Base-by-base conservation (phyloP, 2,888 invertebrate genomes). In the Rosalia funebris region DNA sequence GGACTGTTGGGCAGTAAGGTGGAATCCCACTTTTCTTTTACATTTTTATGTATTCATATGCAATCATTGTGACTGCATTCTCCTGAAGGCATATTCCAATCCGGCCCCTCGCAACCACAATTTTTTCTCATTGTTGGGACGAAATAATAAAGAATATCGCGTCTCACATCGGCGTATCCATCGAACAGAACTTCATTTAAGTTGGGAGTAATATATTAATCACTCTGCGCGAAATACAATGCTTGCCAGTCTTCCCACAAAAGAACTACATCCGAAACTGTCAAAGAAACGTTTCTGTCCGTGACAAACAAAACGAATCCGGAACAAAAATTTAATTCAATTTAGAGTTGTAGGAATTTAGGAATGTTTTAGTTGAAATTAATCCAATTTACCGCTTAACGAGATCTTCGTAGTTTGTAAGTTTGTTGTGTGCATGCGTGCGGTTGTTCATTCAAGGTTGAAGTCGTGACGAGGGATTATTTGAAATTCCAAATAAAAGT, bases 131-230 rank as follows among this genome's bases (percentile, higher is more conserved):
- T n/a, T n/a, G n/a, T n/a, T n/a, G n/a, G n/a, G n/a, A n/a, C n/a
- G n/a, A n/a, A n/a, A n/a, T n/a, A n/a, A n/a, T n/a, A n/a, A n/a
- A 14, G 39, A 50, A 50, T 50, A 50, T 50, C 34, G 39, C 50
- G 50, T 31, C 25, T 11, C 50, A 25, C 50, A n/a, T 50, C 39
- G 39, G n/a, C 39, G n/a, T 50, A 39, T 50, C 39, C 15, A 3
- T 37, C 11, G 50, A 50, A 12, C 25, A 9, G 39, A 16, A 36
- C n/a, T 41, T 39, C 50, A 50, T 50, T 50, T 50, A 25, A 25
- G 44, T 11, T 2, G 25, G 39, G 50, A 5, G 20, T 50, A 50
- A 39, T 50, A 39, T 39, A 50, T 50, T 50, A 50, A 50, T 50
- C 50, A 50, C 50, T 25, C 39, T 37, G 14, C 36, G 17, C 34